Base-by-base conservation (phyloP, 2,113 vertebrate species). In the Anarrhichthys ocellatus region DNA sequence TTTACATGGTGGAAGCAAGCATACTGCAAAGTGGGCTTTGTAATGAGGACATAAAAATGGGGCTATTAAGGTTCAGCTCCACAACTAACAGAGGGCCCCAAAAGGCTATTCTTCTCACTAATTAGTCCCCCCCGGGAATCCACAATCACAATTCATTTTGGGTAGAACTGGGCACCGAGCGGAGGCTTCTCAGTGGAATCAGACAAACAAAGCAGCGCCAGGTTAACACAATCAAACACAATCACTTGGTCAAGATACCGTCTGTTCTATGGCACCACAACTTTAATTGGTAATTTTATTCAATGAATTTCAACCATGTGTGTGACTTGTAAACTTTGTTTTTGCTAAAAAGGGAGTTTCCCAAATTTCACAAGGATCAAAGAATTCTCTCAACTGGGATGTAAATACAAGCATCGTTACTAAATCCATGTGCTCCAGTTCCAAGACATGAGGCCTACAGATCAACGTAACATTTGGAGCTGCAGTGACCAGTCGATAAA, bases 41-140 rank as follows among this genome's bases (percentile, higher is more conserved):
- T 89, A 93, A 93, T 84, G 87, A 90, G 92, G 87, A 88, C 90
- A 91, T 86, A 89, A 87, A 92, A 91, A 91, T 85, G 71, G 73
- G 74, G 83, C 87, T 80, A 87, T 92, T 91, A 89, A 81, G 66
- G 71, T 84, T 88, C 59, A 50, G 91, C 88, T 90, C 63, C 80
- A 90, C 87, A 84, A 90, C 87, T 83, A 92, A 92, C 85, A 79
- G 15, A 48, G 86, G 84, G 92, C 84, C 90, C 86, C 91, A 89
- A 90, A 90, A 86, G 85, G 82, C 86, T 81, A 91, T 92, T 92
- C 90, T 89, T 92, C 90, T 92, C 93, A 88, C 87, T 91, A 93
- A 94, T 94, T 93, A 92, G 82, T 91, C 80, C 88, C 86, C 86
- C 87, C 79, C 80, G 90, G 87, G 92, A 92, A 92, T 90, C 83